Conservation (phyloP, 1,140 invertebrate species). For the Anoplophora glabripennis region DNA sequence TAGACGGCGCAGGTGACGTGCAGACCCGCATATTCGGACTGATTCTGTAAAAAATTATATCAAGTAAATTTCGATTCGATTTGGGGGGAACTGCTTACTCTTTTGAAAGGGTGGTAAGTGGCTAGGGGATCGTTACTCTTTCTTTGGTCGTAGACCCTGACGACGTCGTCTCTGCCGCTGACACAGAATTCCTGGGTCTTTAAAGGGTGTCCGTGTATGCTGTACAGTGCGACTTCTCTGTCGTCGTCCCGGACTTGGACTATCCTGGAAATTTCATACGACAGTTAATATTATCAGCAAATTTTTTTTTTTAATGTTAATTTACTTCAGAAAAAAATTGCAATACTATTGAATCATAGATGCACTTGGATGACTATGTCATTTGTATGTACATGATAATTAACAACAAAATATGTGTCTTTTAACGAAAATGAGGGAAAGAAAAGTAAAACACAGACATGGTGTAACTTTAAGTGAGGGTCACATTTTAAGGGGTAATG, state of each 20-base stretch:
- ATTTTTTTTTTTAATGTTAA: no score
- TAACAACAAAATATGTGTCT: no score
- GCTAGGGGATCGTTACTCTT: constrained; percentile 37
- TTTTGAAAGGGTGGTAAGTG: constrained; percentile 35
- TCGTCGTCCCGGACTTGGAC: constrained; percentile 61
- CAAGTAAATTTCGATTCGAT: no score
- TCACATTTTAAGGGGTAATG: no score
- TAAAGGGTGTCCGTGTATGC: constrained; percentile 80
- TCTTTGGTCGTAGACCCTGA: constrained; percentile 71
- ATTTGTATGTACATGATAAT: no score
- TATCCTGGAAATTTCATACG: constrained; percentile 56
- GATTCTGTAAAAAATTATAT: no score
- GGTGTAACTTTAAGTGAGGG: no score
- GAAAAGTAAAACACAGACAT: no score
- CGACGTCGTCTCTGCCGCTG: constrained; percentile 63
- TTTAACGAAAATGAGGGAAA: no score
- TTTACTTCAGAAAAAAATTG: no score
- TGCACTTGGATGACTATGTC: no score
- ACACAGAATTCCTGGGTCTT: constrained; percentile 78
- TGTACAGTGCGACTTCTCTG: constrained; percentile 73
- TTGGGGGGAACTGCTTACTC: constrained; percentile 8
- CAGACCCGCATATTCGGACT: constrained; percentile 27
- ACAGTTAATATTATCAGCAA: not conserved
- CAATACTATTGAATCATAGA: no score
- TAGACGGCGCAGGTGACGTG: constrained; percentile 88